Percentiles rank a stretch among this genome's conserved stretches.
Conservation (phyloP, 1,140 invertebrate species). For the Drosophila sp. region DNA sequence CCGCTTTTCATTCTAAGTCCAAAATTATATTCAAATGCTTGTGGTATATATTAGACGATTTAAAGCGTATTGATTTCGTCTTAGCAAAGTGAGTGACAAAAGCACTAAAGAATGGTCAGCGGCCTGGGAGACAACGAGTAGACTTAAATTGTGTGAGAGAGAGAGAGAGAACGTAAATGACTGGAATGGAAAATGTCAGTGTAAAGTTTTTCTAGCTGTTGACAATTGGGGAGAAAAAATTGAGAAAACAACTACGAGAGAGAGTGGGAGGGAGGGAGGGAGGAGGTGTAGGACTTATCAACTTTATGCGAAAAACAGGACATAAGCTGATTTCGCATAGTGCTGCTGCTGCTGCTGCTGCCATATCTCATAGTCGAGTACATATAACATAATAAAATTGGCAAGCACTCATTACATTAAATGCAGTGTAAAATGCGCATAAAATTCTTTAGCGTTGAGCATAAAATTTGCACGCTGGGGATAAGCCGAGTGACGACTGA, state of each 20-base stretch:
- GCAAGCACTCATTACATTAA: conserved; percentile 50
- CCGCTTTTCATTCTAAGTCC: conserved; percentile 39
- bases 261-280: neutral
- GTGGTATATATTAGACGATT: conserved; percentile 37
- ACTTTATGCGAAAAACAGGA: conserved; percentile 7
- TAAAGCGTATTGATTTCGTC: conserved; percentile 43
- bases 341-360: neutral
- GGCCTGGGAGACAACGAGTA: neutral
- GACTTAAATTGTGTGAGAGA: conserved; percentile 2
- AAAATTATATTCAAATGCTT: conserved; percentile 49
- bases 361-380: conserved; percentile 4
- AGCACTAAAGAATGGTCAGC: neutral
- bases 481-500: conserved; percentile 16
- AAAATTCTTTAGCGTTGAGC: conserved; percentile 28
- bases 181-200: conserved; percentile 6
- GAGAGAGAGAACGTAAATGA: neutral
- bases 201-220: conserved; percentile 1
- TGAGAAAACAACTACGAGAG: neutral
- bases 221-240: neutral
- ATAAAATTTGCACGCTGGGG: conserved; percentile 14
- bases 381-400: conserved; percentile 29
- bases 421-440: conserved; percentile 52
- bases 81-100: conserved; percentile 29
- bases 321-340: conserved; percentile 3
- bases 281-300: neutral